Conservation (phyloP, 2,113 vertebrate genomes). For the Serinus canaria region DNA sequence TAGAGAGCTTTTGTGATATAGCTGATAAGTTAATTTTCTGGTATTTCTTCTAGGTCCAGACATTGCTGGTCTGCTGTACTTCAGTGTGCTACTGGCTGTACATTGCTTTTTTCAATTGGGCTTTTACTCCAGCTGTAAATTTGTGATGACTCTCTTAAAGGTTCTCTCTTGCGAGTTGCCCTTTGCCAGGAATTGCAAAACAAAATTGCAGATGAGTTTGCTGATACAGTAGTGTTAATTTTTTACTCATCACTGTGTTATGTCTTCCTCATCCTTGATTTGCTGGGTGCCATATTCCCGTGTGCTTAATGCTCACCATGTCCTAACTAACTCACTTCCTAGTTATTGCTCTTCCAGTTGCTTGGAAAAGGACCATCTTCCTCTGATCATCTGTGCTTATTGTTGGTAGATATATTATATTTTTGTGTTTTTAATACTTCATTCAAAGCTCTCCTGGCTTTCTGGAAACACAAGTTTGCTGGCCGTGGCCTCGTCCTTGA, state of each 20-base stretch:
- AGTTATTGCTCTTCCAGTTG: not conserved
- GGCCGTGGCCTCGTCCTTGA: rapidly evolving
- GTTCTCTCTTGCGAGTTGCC: not conserved
- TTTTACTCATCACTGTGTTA: not conserved
- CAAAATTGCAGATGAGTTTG: not conserved
- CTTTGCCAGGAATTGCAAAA: not conserved
- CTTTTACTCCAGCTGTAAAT: not conserved
- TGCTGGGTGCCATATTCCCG: rapidly evolving
- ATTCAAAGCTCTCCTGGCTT: not conserved
- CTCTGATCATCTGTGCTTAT: not conserved
- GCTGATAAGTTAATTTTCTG: not conserved
- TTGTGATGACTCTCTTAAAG: not conserved
- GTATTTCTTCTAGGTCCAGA: not conserved
- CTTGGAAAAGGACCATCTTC: not conserved
- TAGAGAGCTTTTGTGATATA: rapidly evolving
- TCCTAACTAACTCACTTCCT: not conserved
- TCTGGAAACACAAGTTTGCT: not conserved
- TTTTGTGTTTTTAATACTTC: not conserved
- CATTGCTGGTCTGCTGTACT: not conserved
- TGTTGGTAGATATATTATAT: not conserved
- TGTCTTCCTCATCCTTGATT: not conserved
- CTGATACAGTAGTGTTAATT: not conserved
- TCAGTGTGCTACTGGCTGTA: not conserved
- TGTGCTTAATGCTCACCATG: not conserved
- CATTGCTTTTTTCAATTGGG: not conserved